Evolutionary conservation across 53 echinoderm and acorn worm genomes (phyloP), one percentile per base, ranked within the genome.

Genomic region (Zoroaster sp.): DNA sequence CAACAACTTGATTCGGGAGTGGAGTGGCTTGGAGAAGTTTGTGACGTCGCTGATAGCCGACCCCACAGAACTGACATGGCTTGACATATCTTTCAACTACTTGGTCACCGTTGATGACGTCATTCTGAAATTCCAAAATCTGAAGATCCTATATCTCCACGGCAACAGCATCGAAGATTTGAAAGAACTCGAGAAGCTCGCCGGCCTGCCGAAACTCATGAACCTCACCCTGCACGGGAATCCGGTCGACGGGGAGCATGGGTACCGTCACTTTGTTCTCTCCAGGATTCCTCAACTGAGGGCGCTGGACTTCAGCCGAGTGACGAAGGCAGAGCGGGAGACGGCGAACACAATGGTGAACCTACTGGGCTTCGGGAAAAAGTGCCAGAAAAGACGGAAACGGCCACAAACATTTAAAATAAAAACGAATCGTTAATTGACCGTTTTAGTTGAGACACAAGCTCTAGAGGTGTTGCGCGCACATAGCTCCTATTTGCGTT

Each of bases 121-220:
- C 74, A 72, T 97, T 28, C 75, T 95, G 36, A 75, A 94, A 43
- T 97, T 78, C 66, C 88, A 92, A 51, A 92, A 95, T 34, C 23
- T 97, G 53, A 97, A 94, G 44, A 97, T 97, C 41, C 69, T 97
- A 47, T 97, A 97, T 89, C 92, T 97, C 75, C 97, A 97, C 45
- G 97, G 97, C 23, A 97, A 97, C 92, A 92, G 86, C 35, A 90
- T 97, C 28, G 90, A 95, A 14, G 87, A 92, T 11, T 49, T 93
- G 40, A 88, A 74, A 13, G 93, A 95, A 59, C 41, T 95, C 30
- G 97, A 94, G 14, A 95, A 97, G 75, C 87, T 97, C 43, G 53
- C 87, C 4, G 28, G 75, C 8, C 49, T 97, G 80, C 81, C 76
- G 31, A 87, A 92, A 47, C 54, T 97, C 17, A 87, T 89, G 66